Conservation (phyloP, 2,797 vertebrate species). For the Anableps anableps region DNA sequence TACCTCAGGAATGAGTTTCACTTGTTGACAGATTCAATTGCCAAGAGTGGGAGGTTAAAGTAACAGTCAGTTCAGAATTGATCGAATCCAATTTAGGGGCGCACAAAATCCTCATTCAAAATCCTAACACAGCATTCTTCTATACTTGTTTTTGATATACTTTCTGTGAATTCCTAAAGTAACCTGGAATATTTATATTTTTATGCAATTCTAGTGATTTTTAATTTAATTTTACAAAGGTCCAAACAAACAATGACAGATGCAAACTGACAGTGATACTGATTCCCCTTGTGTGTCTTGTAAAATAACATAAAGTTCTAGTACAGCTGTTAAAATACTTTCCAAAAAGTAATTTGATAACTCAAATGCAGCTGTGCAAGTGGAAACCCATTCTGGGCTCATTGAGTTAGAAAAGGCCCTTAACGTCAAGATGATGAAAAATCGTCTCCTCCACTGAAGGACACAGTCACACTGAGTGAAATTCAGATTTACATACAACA, state of each 20-base stretch:
- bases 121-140: no score
- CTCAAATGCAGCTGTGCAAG: conserved; percentile 18
- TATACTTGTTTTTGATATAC: neutral
- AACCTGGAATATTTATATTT: neutral
- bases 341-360: conserved; percentile 10
- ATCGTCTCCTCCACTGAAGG: conserved; percentile 53
- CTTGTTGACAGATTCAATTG: no score
- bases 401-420: conserved; percentile 12
- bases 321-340: conserved; percentile 5
- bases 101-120: no score
- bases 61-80: no score
- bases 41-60: no score
- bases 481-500: conserved; percentile 59
- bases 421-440: conserved; percentile 52
- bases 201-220: neutral
- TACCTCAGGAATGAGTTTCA: no score
- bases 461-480: conserved; percentile 49
- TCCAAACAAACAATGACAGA: neutral
- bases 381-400: conserved; percentile 4
- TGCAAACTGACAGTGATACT: neutral
- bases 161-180: neutral
- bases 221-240: neutral
- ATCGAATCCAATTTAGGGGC: no score
- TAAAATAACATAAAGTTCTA: neutral
- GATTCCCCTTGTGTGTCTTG: neutral